Conservation (phyloP, 2,888 invertebrate genomes). For the Sycophila texana region DNA sequence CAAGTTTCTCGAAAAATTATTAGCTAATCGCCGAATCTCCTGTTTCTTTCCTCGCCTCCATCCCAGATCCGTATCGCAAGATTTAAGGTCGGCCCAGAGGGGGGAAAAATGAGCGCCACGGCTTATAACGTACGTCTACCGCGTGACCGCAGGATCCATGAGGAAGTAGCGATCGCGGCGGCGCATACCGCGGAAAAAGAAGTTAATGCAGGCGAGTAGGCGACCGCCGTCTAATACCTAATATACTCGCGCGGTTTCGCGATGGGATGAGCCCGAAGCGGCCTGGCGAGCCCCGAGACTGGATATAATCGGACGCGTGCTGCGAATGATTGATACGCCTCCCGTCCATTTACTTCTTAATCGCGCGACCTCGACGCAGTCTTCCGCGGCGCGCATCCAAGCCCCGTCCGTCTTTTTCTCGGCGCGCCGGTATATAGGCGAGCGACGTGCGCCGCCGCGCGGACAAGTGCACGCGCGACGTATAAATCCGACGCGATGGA, state of each 20-base stretch:
- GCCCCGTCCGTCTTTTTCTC: constrained; percentile 44
- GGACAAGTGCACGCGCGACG: constrained; percentile 28
- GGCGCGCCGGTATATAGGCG: background rate
- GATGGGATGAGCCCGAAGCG: background rate
- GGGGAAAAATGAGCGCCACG: background rate
- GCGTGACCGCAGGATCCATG: constrained; percentile 16
- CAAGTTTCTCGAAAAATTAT: too few relatives aligned
- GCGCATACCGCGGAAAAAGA: constrained; percentile 3
- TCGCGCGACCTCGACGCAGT: constrained; percentile 64
- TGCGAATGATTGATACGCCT: constrained; percentile 67
- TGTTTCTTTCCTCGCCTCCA: too few relatives aligned
- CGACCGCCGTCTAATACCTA: constrained; percentile 14
- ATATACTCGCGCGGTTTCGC: constrained; percentile 4
- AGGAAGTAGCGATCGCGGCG: constrained; percentile 3
- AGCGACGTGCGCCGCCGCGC: constrained; percentile 8
- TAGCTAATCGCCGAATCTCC: too few relatives aligned
- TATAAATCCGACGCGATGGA: constrained; percentile 26
- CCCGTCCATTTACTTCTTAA: constrained; percentile 65
- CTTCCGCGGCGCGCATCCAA: constrained; percentile 29
- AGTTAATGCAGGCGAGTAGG: constrained; percentile 15
- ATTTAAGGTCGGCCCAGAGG: too few relatives aligned
- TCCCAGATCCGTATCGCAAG: too few relatives aligned
- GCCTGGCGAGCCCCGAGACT: constrained; percentile 10
- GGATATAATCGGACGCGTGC: constrained; percentile 62
- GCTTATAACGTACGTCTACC: too few relatives aligned